Conservation (phyloP, 2,797 vertebrate species). For the Enteromius thamalakanensis region DNA sequence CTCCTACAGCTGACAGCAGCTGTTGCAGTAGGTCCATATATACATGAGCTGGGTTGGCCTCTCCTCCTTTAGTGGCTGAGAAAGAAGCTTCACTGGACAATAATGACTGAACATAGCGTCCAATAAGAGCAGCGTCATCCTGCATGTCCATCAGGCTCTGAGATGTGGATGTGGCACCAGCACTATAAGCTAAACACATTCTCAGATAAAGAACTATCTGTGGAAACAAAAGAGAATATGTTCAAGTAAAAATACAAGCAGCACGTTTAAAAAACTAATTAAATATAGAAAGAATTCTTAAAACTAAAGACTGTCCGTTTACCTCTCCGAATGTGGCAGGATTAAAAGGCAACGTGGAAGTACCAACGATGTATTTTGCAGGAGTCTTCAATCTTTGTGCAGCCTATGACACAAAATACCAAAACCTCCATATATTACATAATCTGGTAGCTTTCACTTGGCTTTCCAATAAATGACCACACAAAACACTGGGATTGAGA, state of each 20-base stretch:
- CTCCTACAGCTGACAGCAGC: constrained; percentile 90
- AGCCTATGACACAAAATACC: constrained; percentile 78
- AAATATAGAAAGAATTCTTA: not conserved
- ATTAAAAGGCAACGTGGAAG: constrained; percentile 91
- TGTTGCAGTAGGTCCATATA: constrained; percentile 95
- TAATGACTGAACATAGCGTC: constrained; percentile 86
- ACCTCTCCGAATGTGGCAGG: constrained; percentile 96
- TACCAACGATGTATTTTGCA: constrained; percentile 91
- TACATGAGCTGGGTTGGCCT: constrained; percentile 86
- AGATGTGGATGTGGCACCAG: constrained; percentile 85
- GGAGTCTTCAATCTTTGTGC: constrained; percentile 93
- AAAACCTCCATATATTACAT: not conserved
- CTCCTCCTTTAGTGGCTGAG: constrained; percentile 80
- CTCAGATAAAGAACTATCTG: constrained; percentile 95
- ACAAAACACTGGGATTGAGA: not conserved
- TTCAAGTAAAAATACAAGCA: not conserved
- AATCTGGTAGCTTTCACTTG: not conserved
- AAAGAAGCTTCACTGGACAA: constrained; percentile 78
- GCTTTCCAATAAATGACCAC: not conserved
- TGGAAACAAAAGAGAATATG: not conserved
- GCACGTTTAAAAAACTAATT: not conserved
- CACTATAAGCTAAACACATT: constrained; percentile 95
- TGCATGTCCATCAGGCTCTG: constrained; percentile 93
- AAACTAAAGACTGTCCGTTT: constrained; percentile 43
- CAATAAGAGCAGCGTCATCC: constrained; percentile 92